phyloP scores from a whole-genome alignment of 1,140 invertebrate genomes.

The Aphidius ervi region DNA sequence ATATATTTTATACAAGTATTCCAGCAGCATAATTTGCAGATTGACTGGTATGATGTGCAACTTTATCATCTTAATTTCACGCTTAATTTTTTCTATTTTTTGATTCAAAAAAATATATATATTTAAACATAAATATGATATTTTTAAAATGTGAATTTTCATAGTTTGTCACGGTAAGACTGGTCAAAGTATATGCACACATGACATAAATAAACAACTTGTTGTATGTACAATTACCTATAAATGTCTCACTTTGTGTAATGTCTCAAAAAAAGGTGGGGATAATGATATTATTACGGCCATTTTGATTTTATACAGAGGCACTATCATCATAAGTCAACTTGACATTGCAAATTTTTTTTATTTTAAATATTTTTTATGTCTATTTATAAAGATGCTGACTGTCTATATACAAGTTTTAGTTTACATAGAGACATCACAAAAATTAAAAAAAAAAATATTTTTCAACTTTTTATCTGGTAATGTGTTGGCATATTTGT shows the following conservation, averaged over 20 bases:
- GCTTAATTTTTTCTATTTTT: no score
- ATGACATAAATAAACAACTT: background rate
- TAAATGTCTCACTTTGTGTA: slow-evolving; percentile 26
- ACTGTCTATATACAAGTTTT: no score
- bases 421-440: no score
- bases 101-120: no score
- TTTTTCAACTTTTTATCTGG: background rate
- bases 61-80: no score
- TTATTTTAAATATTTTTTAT: slow-evolving; percentile 20
- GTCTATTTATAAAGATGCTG: background rate
- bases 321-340: slow-evolving; percentile 47
- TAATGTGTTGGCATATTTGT: background rate
- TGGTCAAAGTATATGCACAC: background rate
- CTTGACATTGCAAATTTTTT: slow-evolving; percentile 36
- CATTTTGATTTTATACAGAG: slow-evolving; percentile 39
- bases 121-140: no score
- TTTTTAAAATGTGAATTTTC: no score
- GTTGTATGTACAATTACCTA: slow-evolving; percentile 6
- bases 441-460: background rate
- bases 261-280: slow-evolving; percentile 33
- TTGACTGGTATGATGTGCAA: no score
- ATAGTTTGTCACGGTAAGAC: no score
- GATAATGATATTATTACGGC: slow-evolving; percentile 48
- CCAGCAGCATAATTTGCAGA: no score
- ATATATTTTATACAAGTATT: no score